Evolutionary conservation across 2,888 invertebrate genomes (phyloP).

Genomic region (Dromius quadrimaculatus): DNA sequence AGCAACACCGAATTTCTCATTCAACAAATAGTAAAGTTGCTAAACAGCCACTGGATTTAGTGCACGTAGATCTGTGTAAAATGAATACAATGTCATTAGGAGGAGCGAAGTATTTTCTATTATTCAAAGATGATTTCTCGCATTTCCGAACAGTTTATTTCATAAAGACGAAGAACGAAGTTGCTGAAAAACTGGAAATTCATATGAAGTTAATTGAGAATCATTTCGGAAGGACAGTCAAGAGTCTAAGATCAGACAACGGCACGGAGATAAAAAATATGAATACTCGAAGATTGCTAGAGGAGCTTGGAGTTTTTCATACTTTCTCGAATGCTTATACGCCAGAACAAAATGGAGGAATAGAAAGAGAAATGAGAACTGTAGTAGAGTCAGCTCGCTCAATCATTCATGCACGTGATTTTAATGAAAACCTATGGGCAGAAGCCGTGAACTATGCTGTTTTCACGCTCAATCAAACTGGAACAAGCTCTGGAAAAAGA

Average conservation of each 20-base stretch:
- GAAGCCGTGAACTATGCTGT: constrained; percentile 57
- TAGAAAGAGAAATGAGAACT: constrained; percentile 57
- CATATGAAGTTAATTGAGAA: constrained; percentile 58
- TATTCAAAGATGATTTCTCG: constrained; percentile 39
- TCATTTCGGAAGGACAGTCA: constrained; percentile 58
- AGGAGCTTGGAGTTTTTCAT: constrained; percentile 58
- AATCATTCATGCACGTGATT: constrained; percentile 53
- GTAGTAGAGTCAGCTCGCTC: constrained; percentile 58
- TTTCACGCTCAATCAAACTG: constrained; percentile 57
- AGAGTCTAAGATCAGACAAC: constrained; percentile 57
- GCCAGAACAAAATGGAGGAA: constrained; percentile 59
- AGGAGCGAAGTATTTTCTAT: constrained; percentile 58
- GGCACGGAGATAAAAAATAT: constrained; percentile 59
- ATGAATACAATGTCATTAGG: constrained; percentile 56
- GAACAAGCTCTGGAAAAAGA: constrained; percentile 54
- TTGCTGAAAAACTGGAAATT: constrained; percentile 49
- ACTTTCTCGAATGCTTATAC: not conserved
- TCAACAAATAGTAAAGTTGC: constrained; percentile 55
- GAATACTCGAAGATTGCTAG: constrained; percentile 54
- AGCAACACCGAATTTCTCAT: constrained; percentile 53
- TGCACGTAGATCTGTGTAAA: constrained; percentile 58
- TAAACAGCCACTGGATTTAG: constrained; percentile 53
- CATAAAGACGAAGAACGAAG: constrained; percentile 49
- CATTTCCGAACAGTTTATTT: constrained; percentile 46
- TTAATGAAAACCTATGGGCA: constrained; percentile 55